These are phyloP conservation scores for Phyllotreta cruciferae DNA, from an alignment of 2,888 invertebrate species.

Conservation along the genomic window DNA sequence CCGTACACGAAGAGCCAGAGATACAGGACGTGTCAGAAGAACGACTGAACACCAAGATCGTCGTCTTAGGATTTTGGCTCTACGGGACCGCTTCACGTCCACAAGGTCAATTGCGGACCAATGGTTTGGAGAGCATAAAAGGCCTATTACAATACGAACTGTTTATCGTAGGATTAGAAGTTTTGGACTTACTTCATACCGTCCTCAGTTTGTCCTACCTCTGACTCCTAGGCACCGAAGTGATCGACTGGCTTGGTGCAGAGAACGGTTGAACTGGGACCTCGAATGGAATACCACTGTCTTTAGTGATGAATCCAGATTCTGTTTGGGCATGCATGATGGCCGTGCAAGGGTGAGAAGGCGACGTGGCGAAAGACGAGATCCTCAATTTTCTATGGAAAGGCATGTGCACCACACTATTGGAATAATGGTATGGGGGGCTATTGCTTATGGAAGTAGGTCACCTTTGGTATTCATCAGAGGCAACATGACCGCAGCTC, in stretches of 20 bases:
- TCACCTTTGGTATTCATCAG: background rate
- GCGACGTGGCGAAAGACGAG: slow-evolving; percentile 4
- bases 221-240: background rate
- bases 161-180: background rate
- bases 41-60: too few relatives aligned
- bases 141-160: too few relatives aligned
- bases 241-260: slow-evolving; percentile 7
- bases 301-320: slow-evolving; percentile 17
- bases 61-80: too few relatives aligned
- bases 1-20: too few relatives aligned
- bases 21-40: too few relatives aligned
- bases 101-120: too few relatives aligned
- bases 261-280: slow-evolving; percentile 1
- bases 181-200: slow-evolving; percentile 11
- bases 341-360: background rate
- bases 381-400: background rate
- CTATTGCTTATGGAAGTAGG: background rate
- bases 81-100: too few relatives aligned
- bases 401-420: too few relatives aligned
- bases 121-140: too few relatives aligned
- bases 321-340: slow-evolving; percentile 14
- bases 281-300: background rate
- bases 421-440: background rate
- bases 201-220: background rate
- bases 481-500: too few relatives aligned